phyloP scores from a whole-genome alignment of 2,888 invertebrate species.

The Idaea straminata region DNA sequence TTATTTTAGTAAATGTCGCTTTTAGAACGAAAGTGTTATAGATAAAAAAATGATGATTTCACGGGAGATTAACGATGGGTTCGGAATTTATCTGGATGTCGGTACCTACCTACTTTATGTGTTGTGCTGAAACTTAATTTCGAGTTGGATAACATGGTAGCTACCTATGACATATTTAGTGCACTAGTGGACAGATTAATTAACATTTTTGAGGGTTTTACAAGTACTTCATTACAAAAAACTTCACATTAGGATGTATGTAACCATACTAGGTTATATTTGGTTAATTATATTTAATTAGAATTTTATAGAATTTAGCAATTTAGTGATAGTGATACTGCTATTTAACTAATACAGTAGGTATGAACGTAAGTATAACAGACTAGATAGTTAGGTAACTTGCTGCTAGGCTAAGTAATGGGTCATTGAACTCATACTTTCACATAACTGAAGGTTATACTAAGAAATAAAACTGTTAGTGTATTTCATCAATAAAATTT shows the following conservation, averaged over 20 bases:
- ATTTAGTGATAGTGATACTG: neutral
- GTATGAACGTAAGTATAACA: slow-evolving; percentile 18
- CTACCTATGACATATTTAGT: too few relatives aligned
- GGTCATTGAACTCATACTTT: slow-evolving; percentile 64
- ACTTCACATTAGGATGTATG: too few relatives aligned
- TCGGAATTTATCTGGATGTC: neutral
- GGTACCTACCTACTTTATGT: neutral
- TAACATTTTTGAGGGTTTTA: too few relatives aligned
- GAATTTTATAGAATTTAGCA: neutral
- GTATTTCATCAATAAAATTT: slow-evolving; percentile 22
- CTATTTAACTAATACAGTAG: neutral
- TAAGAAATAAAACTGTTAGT: slow-evolving; percentile 39
- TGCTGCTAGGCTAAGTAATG: slow-evolving; percentile 42
- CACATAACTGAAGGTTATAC: slow-evolving; percentile 53
- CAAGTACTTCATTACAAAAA: too few relatives aligned
- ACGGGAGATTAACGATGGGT: neutral
- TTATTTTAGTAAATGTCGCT: neutral
- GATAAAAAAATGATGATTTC: neutral
- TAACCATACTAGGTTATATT: neutral
- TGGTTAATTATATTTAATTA: neutral
- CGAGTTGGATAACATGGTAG: neutral
- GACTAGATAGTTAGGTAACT: slow-evolving; percentile 35
- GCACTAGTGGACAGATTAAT: too few relatives aligned
- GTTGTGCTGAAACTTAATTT: neutral
- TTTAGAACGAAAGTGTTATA: neutral